Evolutionary conservation across 2,888 invertebrate genomes (phyloP), one percentile per base, ranked within the genome.

Genomic region (Bellardia bayeri): DNA sequence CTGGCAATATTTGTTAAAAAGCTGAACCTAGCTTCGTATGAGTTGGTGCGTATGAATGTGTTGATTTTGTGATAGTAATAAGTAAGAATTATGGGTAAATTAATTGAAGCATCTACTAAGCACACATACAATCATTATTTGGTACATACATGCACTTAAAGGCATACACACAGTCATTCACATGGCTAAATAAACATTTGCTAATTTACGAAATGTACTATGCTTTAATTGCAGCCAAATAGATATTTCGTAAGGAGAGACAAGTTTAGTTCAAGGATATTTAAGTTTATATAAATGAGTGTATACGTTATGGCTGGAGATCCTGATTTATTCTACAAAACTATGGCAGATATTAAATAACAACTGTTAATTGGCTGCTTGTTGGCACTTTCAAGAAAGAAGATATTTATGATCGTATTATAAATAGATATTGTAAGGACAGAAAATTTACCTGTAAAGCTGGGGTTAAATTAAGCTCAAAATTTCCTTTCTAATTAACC

Each of bases 11-110:
- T 23, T 23, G 23, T 1, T 23, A 23, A 23, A 23, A 23, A 23
- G 1, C 23, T 23, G 23, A 23, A 23, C 4, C 13, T 51, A 9
- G 3, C 2, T 11, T 13, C 1, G 40, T 16, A 14, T 74, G 30
- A 3, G 13, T 8, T 33, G 45, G 13, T 3, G 14, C 8, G 16
- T 16, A 49, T 61, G 45, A 56, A n/a, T 54, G 64, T 66, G 42
- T 66, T 51, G 40, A 75, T 51, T 33, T 69, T 69, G 13, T 42
- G 74, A 82, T 68, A 66, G 56, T n/a, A 58, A 40, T 71, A 51
- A 61, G 3, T 64, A 54, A 69, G 51, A 78, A 49, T 71, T 58
- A 84, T 72, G 30, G 45, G 64, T 56, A 56, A 84, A 79, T 84
- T 78, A 78, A 69, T 84, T 72, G 49, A 72, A 78, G 71, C 63